phyloP scores from a whole-genome alignment of 2,113 vertebrate genomes.

The Rissa tridactyla region DNA sequence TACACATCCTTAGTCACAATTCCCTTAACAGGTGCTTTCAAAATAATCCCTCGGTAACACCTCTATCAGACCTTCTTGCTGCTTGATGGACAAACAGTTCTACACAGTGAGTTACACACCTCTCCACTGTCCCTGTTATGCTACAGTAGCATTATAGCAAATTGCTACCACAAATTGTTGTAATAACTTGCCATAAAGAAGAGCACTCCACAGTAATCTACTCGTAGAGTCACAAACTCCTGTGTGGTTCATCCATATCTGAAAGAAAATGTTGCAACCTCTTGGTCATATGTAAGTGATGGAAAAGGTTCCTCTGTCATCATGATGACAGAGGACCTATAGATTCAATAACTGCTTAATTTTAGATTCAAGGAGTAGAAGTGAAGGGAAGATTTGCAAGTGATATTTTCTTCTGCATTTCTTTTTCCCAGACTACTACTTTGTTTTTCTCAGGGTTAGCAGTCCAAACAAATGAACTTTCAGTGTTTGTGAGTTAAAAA shows the following conservation, averaged over 20 bases:
- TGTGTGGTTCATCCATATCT: neutral
- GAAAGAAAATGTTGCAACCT: neutral
- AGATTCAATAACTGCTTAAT: neutral
- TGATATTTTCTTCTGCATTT: neutral
- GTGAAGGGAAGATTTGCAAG: neutral
- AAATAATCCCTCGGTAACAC: neutral
- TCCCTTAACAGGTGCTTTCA: conserved; percentile 31
- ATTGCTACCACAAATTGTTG: neutral
- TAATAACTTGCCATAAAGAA: neutral
- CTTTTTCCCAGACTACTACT: neutral
- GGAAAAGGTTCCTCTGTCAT: neutral
- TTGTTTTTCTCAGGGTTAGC: neutral
- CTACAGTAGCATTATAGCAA: neutral
- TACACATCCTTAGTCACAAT: conserved; percentile 30
- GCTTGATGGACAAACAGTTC: neutral
- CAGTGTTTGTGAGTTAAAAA: neutral
- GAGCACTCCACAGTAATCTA: neutral
- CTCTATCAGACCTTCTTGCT: neutral
- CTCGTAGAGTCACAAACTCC: neutral
- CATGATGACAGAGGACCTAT: neutral
- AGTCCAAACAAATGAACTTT: neutral
- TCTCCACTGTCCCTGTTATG: neutral
- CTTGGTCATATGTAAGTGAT: neutral
- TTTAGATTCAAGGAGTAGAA: neutral
- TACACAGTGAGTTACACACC: neutral